phyloP scores from a whole-genome alignment of 2,888 invertebrate species.

The Oscheius onirici region DNA sequence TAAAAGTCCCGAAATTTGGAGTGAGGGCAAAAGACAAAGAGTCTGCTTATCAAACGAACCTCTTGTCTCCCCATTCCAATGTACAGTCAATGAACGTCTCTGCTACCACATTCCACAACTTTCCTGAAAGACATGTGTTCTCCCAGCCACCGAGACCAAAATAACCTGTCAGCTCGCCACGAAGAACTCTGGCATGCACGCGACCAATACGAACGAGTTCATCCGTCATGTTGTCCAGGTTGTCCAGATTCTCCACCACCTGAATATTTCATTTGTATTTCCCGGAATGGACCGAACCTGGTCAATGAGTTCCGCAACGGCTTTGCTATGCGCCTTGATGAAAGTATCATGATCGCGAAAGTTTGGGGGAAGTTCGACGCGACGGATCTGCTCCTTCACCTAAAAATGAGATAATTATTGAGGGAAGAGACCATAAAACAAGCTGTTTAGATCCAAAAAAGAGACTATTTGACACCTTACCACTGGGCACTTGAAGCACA shows the following conservation, averaged over 20 bases:
- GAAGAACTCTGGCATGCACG: constrained; percentile 61
- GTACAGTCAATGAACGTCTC: constrained; percentile 71
- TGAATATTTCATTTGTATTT: constrained; percentile 24
- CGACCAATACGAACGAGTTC: constrained; percentile 64
- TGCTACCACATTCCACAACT: constrained; percentile 68
- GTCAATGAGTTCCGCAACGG: constrained; percentile 67
- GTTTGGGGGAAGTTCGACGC: constrained; percentile 59
- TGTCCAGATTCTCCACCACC: constrained; percentile 68
- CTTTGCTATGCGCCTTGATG: constrained; percentile 66
- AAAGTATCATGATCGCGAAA: constrained; percentile 68
- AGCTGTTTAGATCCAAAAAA: neutral
- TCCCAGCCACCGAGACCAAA: neutral
- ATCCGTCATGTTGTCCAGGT: constrained; percentile 61
- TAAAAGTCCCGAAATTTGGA: too few species aligned
- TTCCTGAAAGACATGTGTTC: constrained; percentile 40
- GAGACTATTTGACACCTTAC: constrained; percentile 29
- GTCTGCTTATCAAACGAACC: too few species aligned
- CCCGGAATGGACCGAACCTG: constrained; percentile 42
- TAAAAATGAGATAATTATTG: constrained; percentile 39
- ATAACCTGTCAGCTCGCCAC: constrained; percentile 64
- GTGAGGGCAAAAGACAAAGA: too few species aligned
- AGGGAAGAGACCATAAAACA: too few species aligned
- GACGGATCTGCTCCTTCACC: constrained; percentile 66
- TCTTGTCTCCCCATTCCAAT: constrained; percentile 71
- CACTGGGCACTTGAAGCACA: constrained; percentile 69